Base-by-base conservation (phyloP, 2,888 invertebrate species). In the Drosophila colorata region DNA sequence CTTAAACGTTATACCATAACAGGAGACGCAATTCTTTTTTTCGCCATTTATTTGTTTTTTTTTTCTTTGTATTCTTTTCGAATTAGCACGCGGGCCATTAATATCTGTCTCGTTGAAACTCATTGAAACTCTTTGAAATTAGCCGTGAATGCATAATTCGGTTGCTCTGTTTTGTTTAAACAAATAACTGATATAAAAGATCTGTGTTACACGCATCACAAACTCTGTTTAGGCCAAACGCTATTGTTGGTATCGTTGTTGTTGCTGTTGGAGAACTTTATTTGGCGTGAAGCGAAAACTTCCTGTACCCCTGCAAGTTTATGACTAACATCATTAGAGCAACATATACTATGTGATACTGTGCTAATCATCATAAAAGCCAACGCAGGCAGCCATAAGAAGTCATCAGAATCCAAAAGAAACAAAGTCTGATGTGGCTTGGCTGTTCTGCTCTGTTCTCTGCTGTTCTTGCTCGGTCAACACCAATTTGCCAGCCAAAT, bases 131-230 rank as follows among this genome's bases (percentile, higher is more conserved):
- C 44, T 74, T 56, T 73, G 64, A 74, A 46, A 31, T 63, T 40
- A 8, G 58, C 58, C 71, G 74, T 23, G 35, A 40, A 44, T 68
- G 53, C 38, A 38, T 52, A 47, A 52, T 38, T 65, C 20, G 13
- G 37, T 20, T 63, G 58, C 25, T 43, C 57, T 38, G 72, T 40
- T 73, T 69, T 61, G 48, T 56, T 56, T 16, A 57, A 59, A 38
- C 40, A 63, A 37, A 63, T 53, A 44, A 37, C 49, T 53, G 40
- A 59, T 47, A 60, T 47, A 47, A 33, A 43, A 56, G 38, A 59
- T 49, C 69, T 67, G 67, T 69, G 77, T 81, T 85, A 74, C 87
- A 88, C 81, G 87, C 87, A 66, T 73, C 84, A 64, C 57, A 70
- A 71, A 75, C 57, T 72, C 55, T 66, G 67, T 25, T 70, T 35